Evolutionary conservation across 2,888 invertebrate species (phyloP).

Genomic region (Steinernema hermaphroditum): DNA sequence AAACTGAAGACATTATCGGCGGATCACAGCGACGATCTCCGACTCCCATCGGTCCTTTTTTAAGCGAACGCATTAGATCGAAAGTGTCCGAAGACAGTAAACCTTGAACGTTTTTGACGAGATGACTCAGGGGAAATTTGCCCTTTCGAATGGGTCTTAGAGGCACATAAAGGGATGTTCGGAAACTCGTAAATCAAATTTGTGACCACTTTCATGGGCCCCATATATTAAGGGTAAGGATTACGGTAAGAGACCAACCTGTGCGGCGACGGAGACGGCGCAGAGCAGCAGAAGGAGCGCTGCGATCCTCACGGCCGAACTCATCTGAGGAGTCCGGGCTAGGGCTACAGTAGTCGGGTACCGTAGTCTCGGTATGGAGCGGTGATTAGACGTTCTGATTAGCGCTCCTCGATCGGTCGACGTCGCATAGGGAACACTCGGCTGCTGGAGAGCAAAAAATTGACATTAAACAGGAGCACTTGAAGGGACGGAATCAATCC

Average conservation of each 20-base stretch:
- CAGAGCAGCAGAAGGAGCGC: neutral
- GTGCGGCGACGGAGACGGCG: neutral
- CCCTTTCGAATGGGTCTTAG: too few species aligned
- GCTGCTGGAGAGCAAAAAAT: slow-evolving; percentile 10
- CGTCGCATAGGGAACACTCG: neutral
- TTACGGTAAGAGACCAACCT: slow-evolving; percentile 20
- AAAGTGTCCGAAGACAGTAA: too few species aligned
- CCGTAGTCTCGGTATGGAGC: neutral
- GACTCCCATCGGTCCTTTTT: too few species aligned
- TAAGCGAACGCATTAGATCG: too few species aligned
- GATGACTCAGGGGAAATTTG: too few species aligned
- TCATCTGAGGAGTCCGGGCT: neutral
- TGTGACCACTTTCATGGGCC: too few species aligned
- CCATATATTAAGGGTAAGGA: too few species aligned
- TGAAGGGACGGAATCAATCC: slow-evolving; percentile 22
- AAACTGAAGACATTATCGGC: too few species aligned
- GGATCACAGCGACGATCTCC: too few species aligned
- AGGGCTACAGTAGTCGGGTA: neutral
- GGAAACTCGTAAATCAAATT: too few species aligned
- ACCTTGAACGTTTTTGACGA: too few species aligned
- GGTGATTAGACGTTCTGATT: neutral
- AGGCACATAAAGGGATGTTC: too few species aligned
- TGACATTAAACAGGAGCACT: slow-evolving; percentile 20
- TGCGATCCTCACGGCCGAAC: neutral
- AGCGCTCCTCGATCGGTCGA: neutral